Evolutionary conservation across 2,888 invertebrate species (phyloP).

Genomic region (Hemaris fuciformis): DNA sequence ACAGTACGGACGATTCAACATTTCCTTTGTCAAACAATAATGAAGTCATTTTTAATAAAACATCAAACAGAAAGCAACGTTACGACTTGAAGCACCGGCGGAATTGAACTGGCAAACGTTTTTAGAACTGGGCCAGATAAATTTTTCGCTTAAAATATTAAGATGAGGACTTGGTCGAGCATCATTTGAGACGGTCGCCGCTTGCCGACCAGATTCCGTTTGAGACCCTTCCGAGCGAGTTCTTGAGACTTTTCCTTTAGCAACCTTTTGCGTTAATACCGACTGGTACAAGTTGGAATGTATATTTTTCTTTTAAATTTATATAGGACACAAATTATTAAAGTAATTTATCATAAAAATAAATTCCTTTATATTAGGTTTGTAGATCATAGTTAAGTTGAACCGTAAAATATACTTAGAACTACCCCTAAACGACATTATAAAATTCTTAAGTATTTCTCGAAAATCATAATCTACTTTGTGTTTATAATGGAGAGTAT

Average conservation of each 20-base stretch:
- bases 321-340: not conserved
- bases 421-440: not conserved
- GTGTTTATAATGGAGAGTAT: too few relatives aligned
- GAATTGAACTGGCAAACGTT: not conserved
- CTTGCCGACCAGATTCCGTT: slow-evolving; percentile 3
- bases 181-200: not conserved
- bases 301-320: not conserved
- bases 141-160: slow-evolving; percentile 6
- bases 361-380: too few relatives aligned
- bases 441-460: too few relatives aligned
- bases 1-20: not conserved
- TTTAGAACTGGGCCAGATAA: not conserved
- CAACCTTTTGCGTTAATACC: not conserved
- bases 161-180: not conserved
- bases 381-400: too few relatives aligned
- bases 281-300: not conserved
- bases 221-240: not conserved
- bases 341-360: too few relatives aligned
- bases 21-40: slow-evolving; percentile 2
- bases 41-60: slow-evolving; percentile 9
- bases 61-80: slow-evolving; percentile 2
- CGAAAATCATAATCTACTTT: too few relatives aligned
- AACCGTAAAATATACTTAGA: not conserved
- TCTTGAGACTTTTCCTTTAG: not conserved
- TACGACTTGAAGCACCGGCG: not conserved